A percentile compares a stretch with the other conserved stretches of the same genome.
Evolutionary conservation across 2,113 vertebrate species (phyloP).

Genomic region (Mugil cephalus): DNA sequence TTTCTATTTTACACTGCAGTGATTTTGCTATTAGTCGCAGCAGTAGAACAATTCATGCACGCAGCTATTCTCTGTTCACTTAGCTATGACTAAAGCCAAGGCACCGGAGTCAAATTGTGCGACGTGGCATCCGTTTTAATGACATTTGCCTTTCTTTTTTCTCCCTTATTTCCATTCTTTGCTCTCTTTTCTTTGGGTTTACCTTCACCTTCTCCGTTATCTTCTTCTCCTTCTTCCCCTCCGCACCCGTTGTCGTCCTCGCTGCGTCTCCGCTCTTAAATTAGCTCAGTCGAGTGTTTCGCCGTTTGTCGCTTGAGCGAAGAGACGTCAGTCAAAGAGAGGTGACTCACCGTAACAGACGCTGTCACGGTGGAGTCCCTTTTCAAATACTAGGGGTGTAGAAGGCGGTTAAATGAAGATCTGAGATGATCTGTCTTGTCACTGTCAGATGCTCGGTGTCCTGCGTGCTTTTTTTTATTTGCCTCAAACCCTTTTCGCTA

Average conservation of each 20-base stretch:
- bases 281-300: constrained; percentile 72
- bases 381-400: constrained; percentile 12
- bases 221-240: constrained; percentile 26
- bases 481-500: neutral
- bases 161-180: constrained; percentile 25
- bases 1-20: constrained; percentile 88
- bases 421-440: constrained; percentile 43
- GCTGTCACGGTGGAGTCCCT: constrained; percentile 16
- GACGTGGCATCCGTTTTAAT: constrained; percentile 80
- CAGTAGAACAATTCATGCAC: constrained; percentile 81
- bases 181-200: neutral
- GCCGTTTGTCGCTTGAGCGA: constrained; percentile 71
- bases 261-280: constrained; percentile 59
- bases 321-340: constrained; percentile 71
- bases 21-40: constrained; percentile 85
- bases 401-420: constrained; percentile 48
- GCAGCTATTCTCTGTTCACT: constrained; percentile 79
- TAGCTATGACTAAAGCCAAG: constrained; percentile 85
- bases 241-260: constrained; percentile 51
- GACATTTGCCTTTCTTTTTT: constrained; percentile 61
- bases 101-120: constrained; percentile 63
- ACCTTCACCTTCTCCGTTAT: neutral
- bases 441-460: constrained; percentile 38
- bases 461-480: constrained; percentile 17
- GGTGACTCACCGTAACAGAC: constrained; percentile 23